A percentile compares a stretch with the other conserved stretches of the same genome.
These are phyloP conservation scores for Enchytraeus crypticus DNA, from an alignment of 2,888 invertebrate genomes.

Conservation along the genomic window DNA sequence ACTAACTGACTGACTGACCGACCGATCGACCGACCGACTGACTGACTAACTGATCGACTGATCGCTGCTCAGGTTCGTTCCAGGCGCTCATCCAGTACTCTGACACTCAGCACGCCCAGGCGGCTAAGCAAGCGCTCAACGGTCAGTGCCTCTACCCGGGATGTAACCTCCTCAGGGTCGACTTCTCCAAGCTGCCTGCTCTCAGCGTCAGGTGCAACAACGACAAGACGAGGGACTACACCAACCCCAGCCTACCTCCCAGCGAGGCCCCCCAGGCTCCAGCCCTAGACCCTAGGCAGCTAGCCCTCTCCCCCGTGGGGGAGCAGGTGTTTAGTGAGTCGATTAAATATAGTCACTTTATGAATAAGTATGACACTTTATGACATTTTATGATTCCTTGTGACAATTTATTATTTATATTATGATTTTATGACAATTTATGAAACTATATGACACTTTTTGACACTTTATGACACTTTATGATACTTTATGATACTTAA, in stretches of 20 bases:
- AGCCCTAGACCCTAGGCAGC: slow-evolving; percentile 21
- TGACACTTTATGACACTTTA: no score
- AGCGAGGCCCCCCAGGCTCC: slow-evolving; percentile 63
- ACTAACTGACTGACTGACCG: no score
- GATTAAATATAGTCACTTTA: no score
- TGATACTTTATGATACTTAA: no score
- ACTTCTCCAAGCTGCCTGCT: slow-evolving; percentile 95
- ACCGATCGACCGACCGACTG: no score
- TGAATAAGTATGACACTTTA: no score
- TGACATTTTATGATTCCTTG: no score
- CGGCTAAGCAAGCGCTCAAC: slow-evolving; percentile 91
- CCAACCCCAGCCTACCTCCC: slow-evolving; percentile 91
- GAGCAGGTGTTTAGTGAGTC: not conserved
- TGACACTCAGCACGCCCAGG: slow-evolving; percentile 90
- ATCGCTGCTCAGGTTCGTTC: slow-evolving; percentile 84
- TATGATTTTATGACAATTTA: no score
- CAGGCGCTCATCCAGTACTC: slow-evolving; percentile 98
- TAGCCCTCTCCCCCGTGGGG: not conserved
- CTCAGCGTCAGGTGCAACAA: slow-evolving; percentile 99
- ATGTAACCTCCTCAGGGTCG: slow-evolving; percentile 96
- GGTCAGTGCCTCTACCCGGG: slow-evolving; percentile 99
- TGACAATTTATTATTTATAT: no score
- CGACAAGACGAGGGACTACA: slow-evolving; percentile 98
- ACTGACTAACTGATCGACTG: no score
- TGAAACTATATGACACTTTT: no score